phyloP scores from a whole-genome alignment of 2,797 vertebrate genomes.

The Steatocranus sp. region DNA sequence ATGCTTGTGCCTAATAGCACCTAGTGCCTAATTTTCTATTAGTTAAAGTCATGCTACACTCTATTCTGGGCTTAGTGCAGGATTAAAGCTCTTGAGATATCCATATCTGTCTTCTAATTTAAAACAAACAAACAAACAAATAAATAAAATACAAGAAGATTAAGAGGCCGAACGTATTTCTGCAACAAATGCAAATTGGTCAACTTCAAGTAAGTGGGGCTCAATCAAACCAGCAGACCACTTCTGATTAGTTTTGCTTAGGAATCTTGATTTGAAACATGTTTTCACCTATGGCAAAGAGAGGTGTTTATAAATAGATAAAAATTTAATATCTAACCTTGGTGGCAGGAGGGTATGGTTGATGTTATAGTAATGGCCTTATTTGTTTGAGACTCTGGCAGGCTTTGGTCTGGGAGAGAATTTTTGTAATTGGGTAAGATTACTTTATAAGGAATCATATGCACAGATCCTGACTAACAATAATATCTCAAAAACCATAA shows the following conservation, averaged over 20 bases:
- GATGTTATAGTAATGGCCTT: not conserved
- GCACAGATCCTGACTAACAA: not conserved
- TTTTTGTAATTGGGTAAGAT: not conserved
- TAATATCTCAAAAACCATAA: fast-evolving
- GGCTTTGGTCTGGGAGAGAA: too few relatives aligned
- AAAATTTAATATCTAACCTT: fast-evolving
- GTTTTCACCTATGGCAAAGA: not conserved
- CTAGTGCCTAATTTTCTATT: not conserved
- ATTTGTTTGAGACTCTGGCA: too few relatives aligned
- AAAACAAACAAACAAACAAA: not conserved
- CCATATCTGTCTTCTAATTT: not conserved
- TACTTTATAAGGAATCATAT: not conserved
- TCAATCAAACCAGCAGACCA: not conserved
- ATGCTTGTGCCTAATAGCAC: not conserved
- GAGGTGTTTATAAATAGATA: not conserved
- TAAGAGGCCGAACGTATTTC: not conserved
- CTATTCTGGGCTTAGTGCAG: not conserved
- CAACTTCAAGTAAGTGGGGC: not conserved
- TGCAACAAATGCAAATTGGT: not conserved
- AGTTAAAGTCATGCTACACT: not conserved
- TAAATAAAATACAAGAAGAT: not conserved
- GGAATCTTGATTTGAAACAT: not conserved
- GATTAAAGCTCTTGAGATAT: not conserved
- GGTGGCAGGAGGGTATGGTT: not conserved
- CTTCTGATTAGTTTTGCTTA: not conserved